Base-by-base conservation (phyloP, 2,888 invertebrate species). In the Adineta ricciae region DNA sequence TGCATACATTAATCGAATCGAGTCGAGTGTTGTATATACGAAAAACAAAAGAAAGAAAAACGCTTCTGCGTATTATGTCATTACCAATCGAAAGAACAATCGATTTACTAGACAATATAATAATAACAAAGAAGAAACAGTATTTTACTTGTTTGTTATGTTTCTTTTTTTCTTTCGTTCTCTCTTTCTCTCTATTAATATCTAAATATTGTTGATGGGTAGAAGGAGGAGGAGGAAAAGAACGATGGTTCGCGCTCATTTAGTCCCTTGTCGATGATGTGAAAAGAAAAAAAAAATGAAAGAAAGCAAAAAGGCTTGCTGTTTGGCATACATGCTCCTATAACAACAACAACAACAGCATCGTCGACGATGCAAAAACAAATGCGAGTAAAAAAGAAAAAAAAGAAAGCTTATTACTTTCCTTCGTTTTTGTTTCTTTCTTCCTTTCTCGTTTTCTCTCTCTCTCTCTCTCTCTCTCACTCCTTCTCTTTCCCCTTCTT, bases 321-420 rank as follows among this genome's bases (percentile, higher is more conserved):
- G 56, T 27, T 56, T 56, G 56, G 56, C 27, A 56, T 56, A 27
- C 56, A 56, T 27, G 27, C 56, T 56, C 56, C 8, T 27, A 56
- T 56, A 56, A 56, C 27, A 56, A 56, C 56, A 56, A 56, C 56
- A 56, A 56, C 56, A 56, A 56, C 56, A 56, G 56, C n/a, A 56
- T 56, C 56, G 56, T 7, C 56, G 56, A 56, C 56, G 56, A 56
- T 56, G 56, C 9, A 56, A 56, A 56, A 56, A 56, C 56, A 56
- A 56, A 56, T 27, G 27, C 56, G 27, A 56, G 27, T 56, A 56
- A 56, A 27, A 24, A 56, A 56, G n/a, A n/a, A 7, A 19, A 54
- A 54, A 54, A 54, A 56, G 56, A 56, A 27, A 56, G 56, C 56
- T 27, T 56, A 56, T 56, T 56, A 56, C 27, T 32, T 73, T 73